Base-by-base conservation (phyloP, 2,888 invertebrate species). In the Helobdella robusta region DNA sequence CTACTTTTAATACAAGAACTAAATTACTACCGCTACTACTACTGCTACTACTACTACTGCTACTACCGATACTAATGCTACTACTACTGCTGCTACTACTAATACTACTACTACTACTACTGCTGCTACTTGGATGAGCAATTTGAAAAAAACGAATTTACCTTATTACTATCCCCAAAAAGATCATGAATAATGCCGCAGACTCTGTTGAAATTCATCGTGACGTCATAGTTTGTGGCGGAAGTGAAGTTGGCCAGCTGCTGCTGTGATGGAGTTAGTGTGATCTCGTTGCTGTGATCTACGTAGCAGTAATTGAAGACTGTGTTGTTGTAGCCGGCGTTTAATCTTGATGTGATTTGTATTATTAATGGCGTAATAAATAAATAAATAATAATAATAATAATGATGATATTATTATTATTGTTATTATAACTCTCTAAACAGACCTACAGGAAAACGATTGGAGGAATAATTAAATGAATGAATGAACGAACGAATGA, bases 271-370 rank as follows among this genome's bases (percentile, higher is more conserved):
- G 87, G 86, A 8, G 86, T 85, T 64, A 90, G 77, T 3, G 88
- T 76, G 60, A 89, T 80, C 0, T 89, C 89, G 74, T 87, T 86
- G 15, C 84, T 83, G 0, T 82, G 81, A 76, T 89, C 87, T 64
- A 89, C 77, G 66, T 87, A 86, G 0, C 89, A 83, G 74, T 86
- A 89, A 77, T 89, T 86, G 74, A 88, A 86, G 66, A 89, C 76
- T 11, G 86, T 85, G 76, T 88, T 88, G 67, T 86, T 85, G 61
- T 84, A 83, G 0, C 88, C 88, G 0, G 85, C 82, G 23, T 87
- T 87, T 30, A 77, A 67, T 67, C 78, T 78, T 30, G 6, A 8
- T 8, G 23, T n/a, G 52, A 11, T 52, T 52, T 52, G 52, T 15
- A 40, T n/a, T n/a, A n/a, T n/a, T n/a, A n/a, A n/a, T n/a, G 25